A percentile compares a stretch with the other conserved stretches of the same genome.
These are phyloP conservation scores for Troides aeacus DNA, from an alignment of 2,888 invertebrate species.

Conservation along the genomic window DNA sequence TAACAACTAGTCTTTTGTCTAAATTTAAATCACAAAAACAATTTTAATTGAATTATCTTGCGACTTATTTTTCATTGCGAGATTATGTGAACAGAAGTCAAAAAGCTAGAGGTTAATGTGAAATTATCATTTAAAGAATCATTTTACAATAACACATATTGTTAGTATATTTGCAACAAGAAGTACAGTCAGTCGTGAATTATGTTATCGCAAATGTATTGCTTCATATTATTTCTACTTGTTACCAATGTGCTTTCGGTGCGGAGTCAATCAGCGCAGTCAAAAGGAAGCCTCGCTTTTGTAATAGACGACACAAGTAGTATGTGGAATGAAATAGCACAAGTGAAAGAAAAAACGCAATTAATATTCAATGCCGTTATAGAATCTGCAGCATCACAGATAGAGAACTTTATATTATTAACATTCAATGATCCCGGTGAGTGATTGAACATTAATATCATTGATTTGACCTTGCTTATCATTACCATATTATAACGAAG, in stretches of 20 bases:
- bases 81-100: background rate
- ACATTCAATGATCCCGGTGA: slow-evolving; percentile 65
- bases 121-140: background rate
- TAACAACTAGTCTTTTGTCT: no score
- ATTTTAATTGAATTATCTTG: background rate
- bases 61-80: background rate
- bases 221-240: slow-evolving; percentile 3
- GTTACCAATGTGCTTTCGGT: slow-evolving; percentile 4
- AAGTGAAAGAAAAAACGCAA: slow-evolving; percentile 48
- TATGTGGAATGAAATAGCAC: slow-evolving; percentile 53
- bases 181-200: slow-evolving; percentile 1
- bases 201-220: slow-evolving; percentile 16
- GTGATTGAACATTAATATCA: slow-evolving; percentile 30
- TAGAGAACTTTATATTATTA: slow-evolving; percentile 58
- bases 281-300: slow-evolving; percentile 56
- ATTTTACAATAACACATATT: background rate
- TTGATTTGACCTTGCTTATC: background rate
- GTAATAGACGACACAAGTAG: slow-evolving; percentile 61
- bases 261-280: slow-evolving; percentile 29
- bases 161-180: slow-evolving; percentile 1
- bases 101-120: background rate
- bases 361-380: slow-evolving; percentile 55
- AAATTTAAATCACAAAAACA: background rate
- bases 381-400: slow-evolving; percentile 46
- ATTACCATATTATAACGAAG: no score